Evolutionary conservation across 2,888 invertebrate genomes (phyloP), one percentile per base, ranked within the genome.

Genomic region (Sphecodes monilicornis): DNA sequence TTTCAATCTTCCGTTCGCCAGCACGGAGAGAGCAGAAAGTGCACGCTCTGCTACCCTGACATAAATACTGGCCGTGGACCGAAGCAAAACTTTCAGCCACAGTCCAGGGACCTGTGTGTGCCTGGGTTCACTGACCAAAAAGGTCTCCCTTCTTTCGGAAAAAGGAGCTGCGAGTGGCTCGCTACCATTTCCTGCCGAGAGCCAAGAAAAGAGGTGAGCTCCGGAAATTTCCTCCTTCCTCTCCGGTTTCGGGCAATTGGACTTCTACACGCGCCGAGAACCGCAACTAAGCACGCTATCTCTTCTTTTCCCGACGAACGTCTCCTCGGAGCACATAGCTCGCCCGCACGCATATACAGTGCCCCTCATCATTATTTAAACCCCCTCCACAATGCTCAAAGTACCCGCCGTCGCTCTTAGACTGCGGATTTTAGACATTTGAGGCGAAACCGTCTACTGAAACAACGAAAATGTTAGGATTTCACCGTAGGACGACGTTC

Each of bases 191-290:
- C 84, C 84, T 60, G 78, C 57, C 46, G 39, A 57, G 60, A 36
- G 69, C 43, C 66, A 85, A 79, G 84, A 79, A 85, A 85, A 73
- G 72, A 79, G 69, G 46, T 46, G 76, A 84, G 54, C 68, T 36
- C 84, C 79, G 85, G 85, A 85, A 84, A 85, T 85, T 83, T 79
- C 64, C 76, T 76, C 46, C 72, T 83, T 85, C 78, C 84, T 85
- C 76, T 11, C 46, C 43, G 79, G 85, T 84, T 73, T 84, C 85
- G 85, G 79, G 84, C 85, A 85, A 85, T 84, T 85, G 85, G 79
- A 78, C 84, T 64, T 57, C 73, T 74, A 73, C 84, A 76, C 85
- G 73, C 29, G 41, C 36, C 43, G 69, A 73, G 79, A 76, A 84
- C 73, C 76, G 78, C 73, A 43, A 79, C 78, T 64, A 64, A 84